Conservation (phyloP, 1,140 invertebrate species). For the Sinella curviseta region DNA sequence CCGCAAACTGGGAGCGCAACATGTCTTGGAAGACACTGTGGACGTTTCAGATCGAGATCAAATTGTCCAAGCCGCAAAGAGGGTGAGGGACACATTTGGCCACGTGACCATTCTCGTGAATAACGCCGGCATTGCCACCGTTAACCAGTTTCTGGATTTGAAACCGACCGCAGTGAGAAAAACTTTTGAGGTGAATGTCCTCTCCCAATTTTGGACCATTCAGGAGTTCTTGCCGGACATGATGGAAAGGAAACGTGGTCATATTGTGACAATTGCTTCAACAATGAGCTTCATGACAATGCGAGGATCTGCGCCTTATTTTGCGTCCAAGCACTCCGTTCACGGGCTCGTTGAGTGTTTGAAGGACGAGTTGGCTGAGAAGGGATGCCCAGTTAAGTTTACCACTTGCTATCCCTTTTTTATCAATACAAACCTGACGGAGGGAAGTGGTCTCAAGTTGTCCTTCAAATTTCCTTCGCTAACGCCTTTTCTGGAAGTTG, state of each 20-base stretch:
- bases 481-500: neutral
- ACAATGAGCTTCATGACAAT: neutral
- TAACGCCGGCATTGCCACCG: conserved; percentile 62
- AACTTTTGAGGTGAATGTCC: conserved; percentile 53
- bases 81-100: conserved; percentile 59
- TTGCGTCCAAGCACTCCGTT: neutral
- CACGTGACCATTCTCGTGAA: conserved; percentile 61
- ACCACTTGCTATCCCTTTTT: neutral
- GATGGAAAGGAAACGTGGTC: conserved; percentile 57
- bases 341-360: neutral
- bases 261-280: conserved; percentile 53
- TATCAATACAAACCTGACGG: neutral
- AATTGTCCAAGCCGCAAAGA: neutral
- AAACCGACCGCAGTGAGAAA: conserved; percentile 58
- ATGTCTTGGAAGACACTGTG: neutral
- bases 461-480: neutral
- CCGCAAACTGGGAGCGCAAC: neutral
- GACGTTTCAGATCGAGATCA: neutral
- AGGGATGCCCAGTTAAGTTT: neutral
- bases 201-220: conserved; percentile 52
- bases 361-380: neutral
- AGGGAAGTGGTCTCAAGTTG: neutral
- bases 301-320: neutral
- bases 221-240: conserved; percentile 61
- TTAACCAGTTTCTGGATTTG: conserved; percentile 58